A percentile compares a stretch with the other conserved stretches of the same genome.
These are phyloP conservation scores for Rhea pennata DNA, from an alignment of 2,113 vertebrate species.

Conservation along the genomic window DNA sequence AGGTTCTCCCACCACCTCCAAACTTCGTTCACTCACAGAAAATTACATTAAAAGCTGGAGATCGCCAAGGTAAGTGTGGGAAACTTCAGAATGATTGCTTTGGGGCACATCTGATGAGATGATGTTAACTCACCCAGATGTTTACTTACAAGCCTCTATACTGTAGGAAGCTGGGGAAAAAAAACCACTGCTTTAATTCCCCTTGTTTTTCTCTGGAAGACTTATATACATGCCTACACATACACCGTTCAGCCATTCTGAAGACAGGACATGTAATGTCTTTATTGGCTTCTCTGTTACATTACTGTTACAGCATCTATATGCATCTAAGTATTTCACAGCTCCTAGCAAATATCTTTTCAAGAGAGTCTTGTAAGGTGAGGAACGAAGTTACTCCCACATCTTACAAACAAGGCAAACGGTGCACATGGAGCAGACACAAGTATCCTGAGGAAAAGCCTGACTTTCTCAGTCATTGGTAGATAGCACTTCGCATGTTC, in stretches of 20 bases:
- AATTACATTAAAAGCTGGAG: not conserved
- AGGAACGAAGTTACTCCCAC: not conserved
- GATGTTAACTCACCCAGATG: not conserved
- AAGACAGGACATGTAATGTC: not conserved
- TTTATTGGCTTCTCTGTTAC: not conserved
- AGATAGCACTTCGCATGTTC: not conserved
- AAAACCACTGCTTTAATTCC: not conserved
- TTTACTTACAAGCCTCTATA: not conserved
- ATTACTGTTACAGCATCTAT: not conserved
- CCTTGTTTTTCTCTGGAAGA: not conserved
- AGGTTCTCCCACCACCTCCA: not conserved
- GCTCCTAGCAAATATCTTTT: not conserved
- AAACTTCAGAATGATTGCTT: not conserved
- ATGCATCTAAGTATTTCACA: not conserved
- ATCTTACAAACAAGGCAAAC: fast-evolving
- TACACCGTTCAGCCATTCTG: not conserved
- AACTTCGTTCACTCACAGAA: not conserved
- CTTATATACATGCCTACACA: not conserved
- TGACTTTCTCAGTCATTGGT: not conserved
- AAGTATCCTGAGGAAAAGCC: not conserved
- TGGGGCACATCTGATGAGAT: not conserved
- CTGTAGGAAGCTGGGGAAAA: not conserved
- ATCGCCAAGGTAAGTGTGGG: not conserved
- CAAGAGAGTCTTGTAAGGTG: not conserved
- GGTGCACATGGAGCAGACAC: not conserved